Evolutionary conservation across 2,888 invertebrate genomes (phyloP), one percentile per base, ranked within the genome.

Genomic region (Harpalus rufipes): DNA sequence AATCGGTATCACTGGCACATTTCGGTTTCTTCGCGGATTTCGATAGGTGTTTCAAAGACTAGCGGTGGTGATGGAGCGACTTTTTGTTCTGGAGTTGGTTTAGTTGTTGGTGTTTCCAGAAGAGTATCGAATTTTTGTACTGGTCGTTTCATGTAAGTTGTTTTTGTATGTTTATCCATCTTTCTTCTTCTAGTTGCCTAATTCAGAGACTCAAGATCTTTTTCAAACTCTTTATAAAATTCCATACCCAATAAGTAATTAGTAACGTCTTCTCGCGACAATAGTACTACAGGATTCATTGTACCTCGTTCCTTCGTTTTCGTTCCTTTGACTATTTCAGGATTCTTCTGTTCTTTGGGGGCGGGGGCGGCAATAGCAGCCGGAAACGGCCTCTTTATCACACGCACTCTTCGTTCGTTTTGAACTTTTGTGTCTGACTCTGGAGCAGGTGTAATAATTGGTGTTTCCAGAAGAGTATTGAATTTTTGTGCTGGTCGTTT

Each of bases 401-500:
- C n/a, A n/a, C n/a, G n/a, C n/a, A n/a, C n/a, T n/a, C n/a, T n/a
- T n/a, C n/a, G n/a, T 61, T 84, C 78, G 21, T 41, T 0, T 41
- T 41, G 14, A 12, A 18, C n/a, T 59, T 80, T 41, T n/a, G 41
- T 7, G 3, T 80, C 25, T 14, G 56, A 4, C 58, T 56, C 59
- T 41, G 59, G 61, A 4, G 18, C 12, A 14, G 59, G 61, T 0
- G 18, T 18, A 5, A 39, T 41, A 7, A 41, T n/a, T 10, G 76
- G 56, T 7, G 74, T 25, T 32, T 21, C 32, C 7, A 39, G 21
- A 41, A 63, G 41, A n/a, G 25, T 12, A 56, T 59, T 44, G 10
- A 51, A 56, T 78, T 84, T 84, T 8, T 63, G 21, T 25, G 7
- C 44, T 51, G 44, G 10, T 16, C 84, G 84, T 84, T 84, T 84